These are phyloP conservation scores for Trichechus manatus DNA, from an alignment of 2,113 vertebrate species.

Conservation along the genomic window DNA sequence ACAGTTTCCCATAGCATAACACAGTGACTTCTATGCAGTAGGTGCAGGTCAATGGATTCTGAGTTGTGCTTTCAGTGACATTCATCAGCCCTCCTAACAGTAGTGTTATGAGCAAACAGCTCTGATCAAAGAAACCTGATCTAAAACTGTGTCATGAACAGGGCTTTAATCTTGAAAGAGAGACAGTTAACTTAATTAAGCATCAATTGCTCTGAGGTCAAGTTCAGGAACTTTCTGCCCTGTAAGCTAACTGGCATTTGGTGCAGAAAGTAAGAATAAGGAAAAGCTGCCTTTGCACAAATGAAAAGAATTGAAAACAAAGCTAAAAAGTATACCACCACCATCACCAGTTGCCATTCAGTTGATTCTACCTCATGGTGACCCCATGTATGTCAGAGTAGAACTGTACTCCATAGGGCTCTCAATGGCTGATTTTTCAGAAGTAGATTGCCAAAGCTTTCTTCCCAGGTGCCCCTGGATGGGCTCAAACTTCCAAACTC, in stretches of 20 bases:
- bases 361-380: neutral
- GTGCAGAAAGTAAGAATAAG: neutral
- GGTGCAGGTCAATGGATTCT: neutral
- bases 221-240: neutral
- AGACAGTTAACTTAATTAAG: slow-evolving; percentile 27
- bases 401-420: neutral
- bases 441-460: neutral
- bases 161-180: neutral
- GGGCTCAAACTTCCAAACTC: neutral
- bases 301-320: neutral
- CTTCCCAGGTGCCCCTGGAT: neutral
- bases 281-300: slow-evolving; percentile 13
- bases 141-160: neutral
- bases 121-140: neutral
- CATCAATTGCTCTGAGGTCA: neutral
- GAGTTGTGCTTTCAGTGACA: neutral
- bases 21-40: neutral
- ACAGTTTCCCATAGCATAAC: neutral
- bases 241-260: slow-evolving; percentile 29
- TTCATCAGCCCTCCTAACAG: neutral
- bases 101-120: neutral
- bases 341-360: neutral
- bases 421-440: neutral
- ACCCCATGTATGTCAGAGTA: neutral
- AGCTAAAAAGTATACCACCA: neutral